Evolutionary conservation across 1,140 invertebrate genomes (phyloP), one percentile per base, ranked within the genome.

Genomic region (Hyposmocoma kahamanoa): DNA sequence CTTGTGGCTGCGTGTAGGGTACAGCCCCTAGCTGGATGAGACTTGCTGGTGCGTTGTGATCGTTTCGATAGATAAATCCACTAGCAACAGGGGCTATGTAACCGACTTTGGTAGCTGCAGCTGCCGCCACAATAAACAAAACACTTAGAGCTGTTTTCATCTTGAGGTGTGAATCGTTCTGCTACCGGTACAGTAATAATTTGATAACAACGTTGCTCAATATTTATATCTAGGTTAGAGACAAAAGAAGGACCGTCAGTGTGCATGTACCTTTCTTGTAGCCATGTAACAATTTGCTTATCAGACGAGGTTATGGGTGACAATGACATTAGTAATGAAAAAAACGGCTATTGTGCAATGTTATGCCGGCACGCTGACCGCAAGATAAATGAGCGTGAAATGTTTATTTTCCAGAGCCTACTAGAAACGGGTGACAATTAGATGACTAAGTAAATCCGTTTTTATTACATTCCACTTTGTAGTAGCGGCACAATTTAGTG

Each of bases 51-150:
- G 74, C 83, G n/a, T 72, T 66, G 26, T 85, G 79, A 53, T 88
- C 88, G 50, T 75, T 88, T 13, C 86, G 63, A 59, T 87, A 89
- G 42, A 89, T 81, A 56, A 87, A 89, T 41, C 87, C 84, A 1
- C 81, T 78, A 2, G 86, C 84, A 0, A 73, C 69, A 0, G 84
- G 72, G 0, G 67, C 70, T 5, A 62, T 55, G 42, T 59, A 67
- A 0, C 64, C 68, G 4, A 78, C 63, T 39, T 74, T 2, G 68
- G 38, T 17, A 30, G 34, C 19, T 3, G 17, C 2, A 0, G 62
- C 62, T 0, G 57, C 55, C 9, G 72, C 57, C 38, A 56, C 60
- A 18, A 56, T 63, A 22, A 68, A 58, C 41, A 80, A 46, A 26
- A 78, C 22, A 44, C 60, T 56, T 13, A 74, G 45, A 50, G 58